These are phyloP conservation scores for Zapornia atra DNA, from an alignment of 2,113 vertebrate genomes.

Conservation along the genomic window DNA sequence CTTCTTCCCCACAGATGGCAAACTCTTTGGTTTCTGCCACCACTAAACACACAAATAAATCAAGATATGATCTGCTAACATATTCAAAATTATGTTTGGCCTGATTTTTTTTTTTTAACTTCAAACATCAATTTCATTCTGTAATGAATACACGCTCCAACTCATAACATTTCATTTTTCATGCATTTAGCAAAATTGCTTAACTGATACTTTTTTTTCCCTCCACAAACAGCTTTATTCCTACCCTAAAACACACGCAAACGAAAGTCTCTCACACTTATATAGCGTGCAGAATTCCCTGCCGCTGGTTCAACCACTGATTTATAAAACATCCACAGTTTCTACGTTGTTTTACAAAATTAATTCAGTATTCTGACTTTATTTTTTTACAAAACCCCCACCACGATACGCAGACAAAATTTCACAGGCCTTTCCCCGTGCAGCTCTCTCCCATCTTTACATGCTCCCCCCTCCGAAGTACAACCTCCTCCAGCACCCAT, in stretches of 20 bases:
- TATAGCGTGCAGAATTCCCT: constrained; percentile 9
- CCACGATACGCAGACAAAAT: not conserved
- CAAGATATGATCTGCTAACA: constrained; percentile 60
- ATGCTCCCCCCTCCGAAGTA: not conserved
- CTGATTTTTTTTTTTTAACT: constrained; percentile 39
- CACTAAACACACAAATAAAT: constrained; percentile 44
- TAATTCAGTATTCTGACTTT: not conserved
- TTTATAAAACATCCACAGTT: constrained; percentile 29
- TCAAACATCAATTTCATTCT: constrained; percentile 65
- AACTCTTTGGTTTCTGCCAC: constrained; percentile 40
- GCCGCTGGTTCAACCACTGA: not conserved
- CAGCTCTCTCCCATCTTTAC: not conserved
- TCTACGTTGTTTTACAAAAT: not conserved
- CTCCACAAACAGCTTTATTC: not conserved
- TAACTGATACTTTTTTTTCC: not conserved
- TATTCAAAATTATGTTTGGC: constrained; percentile 55
- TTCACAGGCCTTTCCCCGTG: not conserved
- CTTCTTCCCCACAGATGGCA: constrained; percentile 13
- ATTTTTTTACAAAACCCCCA: not conserved
- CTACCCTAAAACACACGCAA: constrained; percentile 24
- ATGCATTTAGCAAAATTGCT: constrained; percentile 60
- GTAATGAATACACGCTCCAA: constrained; percentile 47
- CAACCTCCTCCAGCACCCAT: not conserved
- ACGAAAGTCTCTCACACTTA: not conserved
- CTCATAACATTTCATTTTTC: constrained; percentile 58